Base-by-base conservation (phyloP, 2,113 vertebrate genomes). In the Chloebia gouldiae region DNA sequence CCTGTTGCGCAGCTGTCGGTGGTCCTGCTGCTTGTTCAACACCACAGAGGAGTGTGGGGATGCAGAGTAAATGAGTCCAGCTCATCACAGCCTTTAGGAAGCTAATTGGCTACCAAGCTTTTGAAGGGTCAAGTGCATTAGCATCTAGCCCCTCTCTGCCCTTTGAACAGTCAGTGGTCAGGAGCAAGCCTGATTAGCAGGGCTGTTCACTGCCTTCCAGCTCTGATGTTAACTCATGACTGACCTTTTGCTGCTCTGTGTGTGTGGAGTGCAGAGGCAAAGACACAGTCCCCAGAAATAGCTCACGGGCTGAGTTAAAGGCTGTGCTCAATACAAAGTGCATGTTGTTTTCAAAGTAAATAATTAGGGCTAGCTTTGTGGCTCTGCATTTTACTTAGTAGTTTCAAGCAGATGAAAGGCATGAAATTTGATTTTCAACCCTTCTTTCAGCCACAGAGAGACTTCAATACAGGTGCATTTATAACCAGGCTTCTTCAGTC, bases 61-160 rank as follows among this genome's bases (percentile, higher is more conserved):
- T 81, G 93, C 65, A 60, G 80, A 56, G 49, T 25, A 86, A 96
- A 86, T 30, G 83, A 86, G 30, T 3, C 51, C 75, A 60, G 88
- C 50, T 94, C 92, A 86, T 91, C 90, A 21, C 5, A 84, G 86
- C 88, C 77, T 88, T 95, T 60, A 33, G 86, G 80, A 76, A 95
- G 40, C 47, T 91, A 95, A 96, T 81, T 95, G 90, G 86, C 85
- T 73, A 15, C 71, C 33, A 54, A 88, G 60, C 45, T 92, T 88
- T 89, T 86, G 60, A 81, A 70, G 92, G 71, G 88, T 70, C 93
- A 93, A 64, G 82, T 47, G 31, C 86, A 79, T 91, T 57, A 86
- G 44, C 42, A 49, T 66, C 57, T 22, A 79, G 70, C 40, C 53
- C 57, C 45, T 21, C 45, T 78, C 76, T 40, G n/a, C 77, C 73